Evolutionary conservation across 2,113 vertebrate genomes (phyloP), one percentile per base, ranked within the genome.

Genomic region (Larimichthys crocea): DNA sequence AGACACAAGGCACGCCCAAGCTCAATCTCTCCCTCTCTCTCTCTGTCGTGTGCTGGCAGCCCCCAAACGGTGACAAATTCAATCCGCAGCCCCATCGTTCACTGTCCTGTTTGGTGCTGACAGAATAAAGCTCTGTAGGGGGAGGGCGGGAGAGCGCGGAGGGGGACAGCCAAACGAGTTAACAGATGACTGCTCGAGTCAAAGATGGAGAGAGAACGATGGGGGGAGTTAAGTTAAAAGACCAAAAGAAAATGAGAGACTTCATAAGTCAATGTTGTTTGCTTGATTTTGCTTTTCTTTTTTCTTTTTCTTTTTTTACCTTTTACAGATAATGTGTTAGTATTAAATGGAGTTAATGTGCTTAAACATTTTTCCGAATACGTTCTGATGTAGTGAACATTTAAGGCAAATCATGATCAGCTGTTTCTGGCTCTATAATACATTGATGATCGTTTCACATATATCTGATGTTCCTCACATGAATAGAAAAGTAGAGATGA

Each of bases 101-200:
- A 91, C 83, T 75, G 90, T 88, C 89, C 76, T 24, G 50, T 92
- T 90, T 80, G 87, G 56, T 71, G 83, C 83, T 70, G 88, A 82
- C 86, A 89, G 79, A 90, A 76, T 16, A 80, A 12, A 52, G 79
- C 72, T 81, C 16, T 1, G 80, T 15, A 46, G 83, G 65, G 31
- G n/a, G 84, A 61, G 64, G 56, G 52, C 2, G 12, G 48, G 29
- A 49, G 63, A 35, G 50, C 46, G 81, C 69, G 76, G 26, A 26
- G 49, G 53, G 31, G 79, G 76, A 63, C 50, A 26, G 78, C 44
- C 72, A 73, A 71, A 79, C 8, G 19, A 74, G 69, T 82, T 88
- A 76, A 82, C n/a, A 82, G 71, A 88, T 76, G 70, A 78, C 57
- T 82, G 84, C 68, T 70, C 40, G 53, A 79, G 87, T 50, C 63